Conservation (phyloP, 2,113 vertebrate species). For the Nesogale talazaci region DNA sequence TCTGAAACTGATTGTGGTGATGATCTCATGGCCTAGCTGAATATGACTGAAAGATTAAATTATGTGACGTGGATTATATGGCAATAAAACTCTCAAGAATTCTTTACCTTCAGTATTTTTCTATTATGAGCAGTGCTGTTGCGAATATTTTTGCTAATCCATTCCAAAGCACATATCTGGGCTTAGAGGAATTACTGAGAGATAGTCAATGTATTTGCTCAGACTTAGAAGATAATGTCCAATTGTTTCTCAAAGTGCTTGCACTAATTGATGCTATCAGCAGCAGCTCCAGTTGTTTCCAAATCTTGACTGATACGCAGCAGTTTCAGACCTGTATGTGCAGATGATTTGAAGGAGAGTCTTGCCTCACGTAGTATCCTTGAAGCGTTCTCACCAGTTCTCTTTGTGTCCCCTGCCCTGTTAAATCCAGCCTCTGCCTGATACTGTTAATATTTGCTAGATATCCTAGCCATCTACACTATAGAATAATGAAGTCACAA, state of each 20-base stretch:
- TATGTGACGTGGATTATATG: no score
- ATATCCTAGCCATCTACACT: not conserved
- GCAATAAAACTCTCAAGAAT: no score
- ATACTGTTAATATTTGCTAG: not conserved
- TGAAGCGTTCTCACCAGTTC: no score
- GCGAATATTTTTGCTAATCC: not conserved
- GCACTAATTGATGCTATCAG: not conserved
- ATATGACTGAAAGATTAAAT: no score
- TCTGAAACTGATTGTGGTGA: no score
- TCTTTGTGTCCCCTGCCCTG: no score
- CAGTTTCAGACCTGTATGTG: not conserved
- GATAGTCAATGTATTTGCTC: not conserved
- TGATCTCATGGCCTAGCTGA: no score
- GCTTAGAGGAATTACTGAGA: not conserved
- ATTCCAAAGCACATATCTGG: not conserved
- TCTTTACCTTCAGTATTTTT: not conserved
- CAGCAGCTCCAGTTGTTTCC: not conserved
- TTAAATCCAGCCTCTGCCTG: no score
- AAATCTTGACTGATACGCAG: not conserved
- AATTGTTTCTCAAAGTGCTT: conserved; percentile 25
- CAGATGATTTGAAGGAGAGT: no score
- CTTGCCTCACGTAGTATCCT: no score
- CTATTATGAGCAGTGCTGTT: not conserved
- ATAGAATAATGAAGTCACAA: not conserved
- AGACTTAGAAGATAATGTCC: not conserved